Evolutionary conservation across 2,888 invertebrate genomes (phyloP).

Genomic region (Drosophila paramelanica): DNA sequence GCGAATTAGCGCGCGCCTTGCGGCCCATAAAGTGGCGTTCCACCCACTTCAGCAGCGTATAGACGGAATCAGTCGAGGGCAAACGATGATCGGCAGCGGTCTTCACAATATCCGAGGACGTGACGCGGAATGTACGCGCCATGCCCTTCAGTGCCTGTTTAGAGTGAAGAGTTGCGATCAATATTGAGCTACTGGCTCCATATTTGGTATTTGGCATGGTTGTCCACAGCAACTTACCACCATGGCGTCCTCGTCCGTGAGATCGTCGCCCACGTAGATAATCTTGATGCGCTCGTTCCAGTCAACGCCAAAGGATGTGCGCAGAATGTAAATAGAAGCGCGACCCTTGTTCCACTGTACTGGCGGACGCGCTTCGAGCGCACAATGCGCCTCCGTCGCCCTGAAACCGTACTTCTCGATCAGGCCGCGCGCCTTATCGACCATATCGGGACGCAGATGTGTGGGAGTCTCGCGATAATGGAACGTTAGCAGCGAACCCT

Average conservation of each 20-base stretch:
- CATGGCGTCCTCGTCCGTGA: slow-evolving; percentile 96
- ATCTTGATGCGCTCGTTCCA: slow-evolving; percentile 96
- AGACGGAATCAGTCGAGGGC: slow-evolving; percentile 94
- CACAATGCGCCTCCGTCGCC: slow-evolving; percentile 92
- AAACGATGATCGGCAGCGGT: slow-evolving; percentile 94
- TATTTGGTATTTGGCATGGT: neutral
- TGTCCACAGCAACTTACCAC: slow-evolving; percentile 86
- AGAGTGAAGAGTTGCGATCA: slow-evolving; percentile 1
- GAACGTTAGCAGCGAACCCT: slow-evolving; percentile 93
- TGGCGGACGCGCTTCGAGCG: slow-evolving; percentile 95
- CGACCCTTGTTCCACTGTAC: slow-evolving; percentile 96
- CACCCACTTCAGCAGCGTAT: slow-evolving; percentile 95
- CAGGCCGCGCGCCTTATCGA: slow-evolving; percentile 89
- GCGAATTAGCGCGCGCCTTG: slow-evolving; percentile 90
- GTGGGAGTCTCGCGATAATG: slow-evolving; percentile 94
- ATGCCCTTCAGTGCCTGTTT: slow-evolving; percentile 94
- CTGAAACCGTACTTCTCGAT: slow-evolving; percentile 92
- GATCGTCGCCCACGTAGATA: slow-evolving; percentile 95
- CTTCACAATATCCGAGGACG: slow-evolving; percentile 92
- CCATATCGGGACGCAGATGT: slow-evolving; percentile 88
- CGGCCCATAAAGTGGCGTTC: slow-evolving; percentile 93
- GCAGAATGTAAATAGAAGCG: slow-evolving; percentile 94
- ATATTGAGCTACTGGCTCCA: neutral
- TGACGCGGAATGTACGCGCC: slow-evolving; percentile 96
- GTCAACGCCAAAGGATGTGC: slow-evolving; percentile 95